Conservation (phyloP, 2,113 vertebrate genomes). For the Mesembrinibis cayennensis region DNA sequence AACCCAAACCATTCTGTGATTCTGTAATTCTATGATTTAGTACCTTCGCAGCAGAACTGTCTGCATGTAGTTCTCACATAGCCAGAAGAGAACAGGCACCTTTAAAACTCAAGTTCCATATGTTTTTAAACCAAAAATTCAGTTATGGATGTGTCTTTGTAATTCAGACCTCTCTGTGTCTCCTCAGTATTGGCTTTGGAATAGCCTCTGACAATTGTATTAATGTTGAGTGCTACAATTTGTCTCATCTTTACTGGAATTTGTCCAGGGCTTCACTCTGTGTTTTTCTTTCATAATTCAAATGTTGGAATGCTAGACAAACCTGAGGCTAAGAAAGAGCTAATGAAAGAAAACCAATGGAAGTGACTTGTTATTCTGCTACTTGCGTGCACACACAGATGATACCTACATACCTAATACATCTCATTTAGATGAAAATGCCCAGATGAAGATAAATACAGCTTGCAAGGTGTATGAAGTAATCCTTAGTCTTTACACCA, state of each 20-base stretch:
- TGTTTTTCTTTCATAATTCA: conserved; percentile 1
- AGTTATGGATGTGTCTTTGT: neutral
- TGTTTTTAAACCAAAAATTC: neutral
- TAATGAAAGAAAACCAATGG: neutral
- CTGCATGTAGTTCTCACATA: neutral
- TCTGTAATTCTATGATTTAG: neutral
- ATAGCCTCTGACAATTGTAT: neutral
- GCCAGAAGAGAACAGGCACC: neutral
- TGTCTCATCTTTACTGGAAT: neutral
- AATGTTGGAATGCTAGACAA: neutral
- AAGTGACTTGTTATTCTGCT: neutral
- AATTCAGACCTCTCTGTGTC: neutral
- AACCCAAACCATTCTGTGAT: neutral
- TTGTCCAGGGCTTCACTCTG: neutral
- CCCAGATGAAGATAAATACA: neutral
- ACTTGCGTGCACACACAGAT: neutral
- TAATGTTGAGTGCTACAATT: neutral
- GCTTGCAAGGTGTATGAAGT: neutral
- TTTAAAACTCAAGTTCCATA: neutral
- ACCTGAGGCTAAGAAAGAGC: neutral
- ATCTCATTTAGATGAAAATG: neutral
- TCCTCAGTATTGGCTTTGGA: neutral
- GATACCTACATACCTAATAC: neutral
- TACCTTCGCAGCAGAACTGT: neutral
- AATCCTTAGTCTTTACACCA: neutral